phyloP scores from a whole-genome alignment of 1,140 invertebrate genomes.

The Aphaenogaster floridana region DNA sequence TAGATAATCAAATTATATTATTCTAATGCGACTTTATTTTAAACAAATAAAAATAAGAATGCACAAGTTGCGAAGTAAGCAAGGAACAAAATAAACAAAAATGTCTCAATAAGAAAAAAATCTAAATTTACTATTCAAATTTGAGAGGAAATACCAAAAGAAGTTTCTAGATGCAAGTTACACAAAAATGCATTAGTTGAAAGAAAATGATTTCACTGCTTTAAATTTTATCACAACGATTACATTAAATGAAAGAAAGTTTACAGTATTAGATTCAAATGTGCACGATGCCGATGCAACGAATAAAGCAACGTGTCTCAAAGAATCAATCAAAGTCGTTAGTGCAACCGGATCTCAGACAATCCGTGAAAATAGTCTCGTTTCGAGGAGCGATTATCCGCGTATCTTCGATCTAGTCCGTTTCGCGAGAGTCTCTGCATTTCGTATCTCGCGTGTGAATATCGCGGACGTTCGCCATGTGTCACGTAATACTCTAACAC shows the following conservation, averaged over 20 bases:
- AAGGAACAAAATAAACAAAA: background rate
- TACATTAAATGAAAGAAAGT: background rate
- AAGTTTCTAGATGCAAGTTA: background rate
- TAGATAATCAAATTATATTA: background rate
- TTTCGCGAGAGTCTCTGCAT: conserved; percentile 32
- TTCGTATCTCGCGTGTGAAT: conserved; percentile 45
- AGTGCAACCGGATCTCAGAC: background rate
- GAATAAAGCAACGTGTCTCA: background rate
- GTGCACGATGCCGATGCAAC: background rate
- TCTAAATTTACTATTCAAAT: background rate
- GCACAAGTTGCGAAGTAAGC: background rate
- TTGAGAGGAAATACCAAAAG: background rate
- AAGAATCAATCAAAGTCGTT: conserved; percentile 30
- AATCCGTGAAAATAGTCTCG: background rate
- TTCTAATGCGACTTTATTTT: background rate
- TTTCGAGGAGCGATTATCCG: conserved; percentile 16
- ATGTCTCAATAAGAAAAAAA: background rate
- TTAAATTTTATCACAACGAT: background rate
- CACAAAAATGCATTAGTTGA: background rate
- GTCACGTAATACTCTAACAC: conserved; percentile 38
- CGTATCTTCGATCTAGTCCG: conserved; percentile 39
- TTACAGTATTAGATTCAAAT: background rate
- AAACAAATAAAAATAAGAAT: background rate
- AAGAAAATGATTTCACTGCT: background rate
- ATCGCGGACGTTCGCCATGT: conserved; percentile 20